phyloP scores from a whole-genome alignment of 2,888 invertebrate species.

The Tenthredo notha region DNA sequence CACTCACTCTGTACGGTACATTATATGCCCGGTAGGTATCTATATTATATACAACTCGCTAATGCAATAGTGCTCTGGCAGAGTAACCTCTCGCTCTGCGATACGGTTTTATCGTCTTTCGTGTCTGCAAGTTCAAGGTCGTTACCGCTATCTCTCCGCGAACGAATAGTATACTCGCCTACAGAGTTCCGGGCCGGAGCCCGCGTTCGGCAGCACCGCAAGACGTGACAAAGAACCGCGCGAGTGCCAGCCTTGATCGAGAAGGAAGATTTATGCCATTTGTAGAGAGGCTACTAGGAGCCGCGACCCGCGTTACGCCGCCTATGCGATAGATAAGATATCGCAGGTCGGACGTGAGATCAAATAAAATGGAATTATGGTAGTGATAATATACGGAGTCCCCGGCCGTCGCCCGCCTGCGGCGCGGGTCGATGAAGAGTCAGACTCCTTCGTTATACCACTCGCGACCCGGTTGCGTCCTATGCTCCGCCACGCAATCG shows the following conservation, averaged over 20 bases:
- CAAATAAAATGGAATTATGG: slow-evolving; percentile 19
- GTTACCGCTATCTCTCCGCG: slow-evolving; percentile 18
- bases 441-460: background rate
- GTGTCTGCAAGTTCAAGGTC: slow-evolving; percentile 35
- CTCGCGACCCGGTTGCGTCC: background rate
- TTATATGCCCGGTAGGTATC: background rate
- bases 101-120: slow-evolving; percentile 29
- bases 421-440: slow-evolving; percentile 22
- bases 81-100: background rate
- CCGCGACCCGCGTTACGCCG: background rate
- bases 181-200: background rate
- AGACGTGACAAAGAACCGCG: slow-evolving; percentile 25
- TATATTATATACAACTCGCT: background rate
- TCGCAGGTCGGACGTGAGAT: slow-evolving; percentile 22
- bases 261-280: background rate
- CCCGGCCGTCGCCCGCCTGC: background rate
- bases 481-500: background rate
- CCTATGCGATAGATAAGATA: slow-evolving; percentile 17
- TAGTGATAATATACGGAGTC: slow-evolving; percentile 15
- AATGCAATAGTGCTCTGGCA: background rate
- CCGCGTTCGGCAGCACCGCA: background rate
- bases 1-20: background rate
- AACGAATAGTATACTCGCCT: background rate
- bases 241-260: slow-evolving; percentile 2
- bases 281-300: background rate